A percentile compares a stretch with the other conserved stretches of the same genome.
Evolutionary conservation across 2,888 invertebrate genomes (phyloP).

Genomic region (Aleiodes alternator): DNA sequence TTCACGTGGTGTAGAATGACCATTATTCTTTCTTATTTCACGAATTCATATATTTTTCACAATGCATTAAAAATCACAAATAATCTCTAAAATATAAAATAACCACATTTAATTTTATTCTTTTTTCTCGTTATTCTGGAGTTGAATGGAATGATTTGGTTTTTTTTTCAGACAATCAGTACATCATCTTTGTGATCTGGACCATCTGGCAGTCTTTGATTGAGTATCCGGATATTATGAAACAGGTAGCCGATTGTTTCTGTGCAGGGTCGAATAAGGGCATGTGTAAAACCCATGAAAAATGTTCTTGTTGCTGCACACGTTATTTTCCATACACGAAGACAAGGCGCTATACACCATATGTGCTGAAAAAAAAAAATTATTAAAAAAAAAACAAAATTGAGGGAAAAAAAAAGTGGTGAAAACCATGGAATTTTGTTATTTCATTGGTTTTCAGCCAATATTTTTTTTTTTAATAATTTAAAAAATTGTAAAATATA

Average conservation of each 20-base stretch:
- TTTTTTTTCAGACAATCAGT: slow-evolving; percentile 61
- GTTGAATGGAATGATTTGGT: too few species aligned
- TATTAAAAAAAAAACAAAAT: background rate
- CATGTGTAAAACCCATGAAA: slow-evolving; percentile 79
- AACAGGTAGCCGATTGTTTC: slow-evolving; percentile 81
- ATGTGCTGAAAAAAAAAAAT: slow-evolving; percentile 79
- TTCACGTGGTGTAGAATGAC: background rate
- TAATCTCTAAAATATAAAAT: too few species aligned
- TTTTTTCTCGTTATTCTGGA: too few species aligned
- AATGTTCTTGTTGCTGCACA: slow-evolving; percentile 80
- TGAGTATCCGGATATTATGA: slow-evolving; percentile 79
- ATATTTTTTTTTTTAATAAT: too few species aligned
- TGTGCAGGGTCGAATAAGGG: slow-evolving; percentile 80
- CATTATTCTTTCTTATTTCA: background rate
- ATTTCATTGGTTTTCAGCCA: too few species aligned
- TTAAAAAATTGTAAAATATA: too few species aligned
- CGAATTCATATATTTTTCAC: background rate
- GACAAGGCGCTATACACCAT: slow-evolving; percentile 84
- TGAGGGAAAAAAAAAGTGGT: too few species aligned
- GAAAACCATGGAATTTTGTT: too few species aligned
- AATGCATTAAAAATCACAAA: background rate
- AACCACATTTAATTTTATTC: too few species aligned
- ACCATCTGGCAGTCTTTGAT: slow-evolving; percentile 77
- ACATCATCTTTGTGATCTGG: slow-evolving; percentile 74
- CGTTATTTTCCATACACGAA: slow-evolving; percentile 82